Evolutionary conservation across 2,888 invertebrate genomes (phyloP).

Genomic region (Brachycybe producta): DNA sequence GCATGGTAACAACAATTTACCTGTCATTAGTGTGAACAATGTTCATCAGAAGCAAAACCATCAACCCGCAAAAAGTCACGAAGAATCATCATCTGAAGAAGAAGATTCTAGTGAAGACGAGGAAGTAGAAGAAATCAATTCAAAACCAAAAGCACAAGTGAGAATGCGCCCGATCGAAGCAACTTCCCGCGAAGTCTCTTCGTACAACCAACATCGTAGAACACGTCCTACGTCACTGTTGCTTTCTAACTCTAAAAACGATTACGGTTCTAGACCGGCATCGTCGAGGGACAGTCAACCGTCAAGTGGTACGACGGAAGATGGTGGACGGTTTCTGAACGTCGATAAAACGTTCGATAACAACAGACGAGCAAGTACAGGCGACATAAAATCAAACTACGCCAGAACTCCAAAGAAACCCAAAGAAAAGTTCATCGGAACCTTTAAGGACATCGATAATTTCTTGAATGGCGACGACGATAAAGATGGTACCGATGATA

Average conservation of each 20-base stretch:
- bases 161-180: neutral
- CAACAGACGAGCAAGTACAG: neutral
- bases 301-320: neutral
- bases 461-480: neutral
- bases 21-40: neutral
- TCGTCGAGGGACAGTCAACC: neutral
- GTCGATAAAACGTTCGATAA: neutral
- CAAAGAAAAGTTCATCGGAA: constrained; percentile 12
- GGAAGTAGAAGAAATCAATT: neutral
- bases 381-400: neutral
- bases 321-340: neutral
- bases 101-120: neutral
- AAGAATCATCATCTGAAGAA: constrained; percentile 1
- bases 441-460: constrained; percentile 13
- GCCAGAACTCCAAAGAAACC: constrained; percentile 2
- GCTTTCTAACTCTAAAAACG: too few relatives aligned
- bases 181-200: neutral
- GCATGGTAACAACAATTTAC: neutral
- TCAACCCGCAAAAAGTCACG: neutral
- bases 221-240: too few relatives aligned
- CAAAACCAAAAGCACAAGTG: neutral
- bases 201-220: too few relatives aligned
- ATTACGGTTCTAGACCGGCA: neutral
- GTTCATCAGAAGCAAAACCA: neutral
- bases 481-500: neutral